Conservation (phyloP, 2,797 vertebrate genomes). For the Vultur gryphus region DNA sequence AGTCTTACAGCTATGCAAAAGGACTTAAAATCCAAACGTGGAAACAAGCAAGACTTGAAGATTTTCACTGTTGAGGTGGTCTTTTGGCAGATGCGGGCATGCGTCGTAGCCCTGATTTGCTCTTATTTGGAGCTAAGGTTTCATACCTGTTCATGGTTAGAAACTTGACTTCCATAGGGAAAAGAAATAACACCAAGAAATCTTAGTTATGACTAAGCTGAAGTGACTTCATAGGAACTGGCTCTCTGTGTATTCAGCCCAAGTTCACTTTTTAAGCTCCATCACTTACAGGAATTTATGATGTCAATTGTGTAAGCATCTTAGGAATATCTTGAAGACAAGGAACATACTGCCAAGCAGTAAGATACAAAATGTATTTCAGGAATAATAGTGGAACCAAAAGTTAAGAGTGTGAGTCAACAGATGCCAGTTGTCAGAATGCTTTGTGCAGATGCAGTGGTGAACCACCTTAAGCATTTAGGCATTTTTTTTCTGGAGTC, state of each 20-base stretch:
- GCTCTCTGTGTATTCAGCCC: not conserved
- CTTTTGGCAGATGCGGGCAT: fast-evolving
- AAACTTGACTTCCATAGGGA: not conserved
- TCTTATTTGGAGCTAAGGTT: not conserved
- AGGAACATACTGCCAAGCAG: not conserved
- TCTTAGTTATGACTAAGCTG: not conserved
- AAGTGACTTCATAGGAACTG: not conserved
- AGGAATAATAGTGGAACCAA: not conserved
- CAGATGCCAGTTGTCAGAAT: not conserved
- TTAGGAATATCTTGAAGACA: not conserved
- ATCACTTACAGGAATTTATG: not conserved
- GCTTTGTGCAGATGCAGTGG: not conserved
- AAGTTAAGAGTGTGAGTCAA: not conserved
- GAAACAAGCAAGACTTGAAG: not conserved
- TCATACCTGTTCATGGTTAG: not conserved
- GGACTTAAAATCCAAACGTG: not conserved
- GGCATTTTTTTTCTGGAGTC: not conserved
- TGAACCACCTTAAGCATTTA: not conserved
- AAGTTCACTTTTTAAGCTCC: not conserved
- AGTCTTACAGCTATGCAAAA: not conserved
- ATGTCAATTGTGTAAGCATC: not conserved
- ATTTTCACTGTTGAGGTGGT: not conserved
- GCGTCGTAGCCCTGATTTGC: not conserved
- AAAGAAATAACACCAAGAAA: not conserved
- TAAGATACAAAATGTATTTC: not conserved